Evolutionary conservation across 2,888 invertebrate species (phyloP).

Genomic region (Andrena trimmerana): DNA sequence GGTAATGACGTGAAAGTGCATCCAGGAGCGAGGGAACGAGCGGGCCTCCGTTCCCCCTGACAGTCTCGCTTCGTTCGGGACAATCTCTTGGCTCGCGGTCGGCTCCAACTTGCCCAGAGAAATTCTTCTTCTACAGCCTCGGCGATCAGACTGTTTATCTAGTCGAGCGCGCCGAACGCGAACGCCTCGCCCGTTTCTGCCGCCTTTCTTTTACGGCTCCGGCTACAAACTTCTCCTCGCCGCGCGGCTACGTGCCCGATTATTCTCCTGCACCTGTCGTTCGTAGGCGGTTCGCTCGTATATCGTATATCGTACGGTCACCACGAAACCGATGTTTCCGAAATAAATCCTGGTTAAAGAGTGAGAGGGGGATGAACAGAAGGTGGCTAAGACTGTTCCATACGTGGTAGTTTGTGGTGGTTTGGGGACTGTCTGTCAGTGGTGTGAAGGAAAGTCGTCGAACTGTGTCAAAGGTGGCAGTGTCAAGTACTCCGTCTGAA

Average conservation of each 20-base stretch:
- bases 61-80: slow-evolving; percentile 62
- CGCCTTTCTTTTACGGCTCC: slow-evolving; percentile 34
- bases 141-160: slow-evolving; percentile 59
- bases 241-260: slow-evolving; percentile 2
- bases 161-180: slow-evolving; percentile 67
- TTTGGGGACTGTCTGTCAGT: neutral
- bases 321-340: neutral
- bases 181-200: slow-evolving; percentile 54
- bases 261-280: slow-evolving; percentile 41
- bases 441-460: slow-evolving; percentile 5
- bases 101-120: slow-evolving; percentile 63
- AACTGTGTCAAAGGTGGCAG: slow-evolving; percentile 30
- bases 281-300: neutral
- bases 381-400: no score
- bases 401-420: no score
- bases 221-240: neutral
- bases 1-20: slow-evolving; percentile 82
- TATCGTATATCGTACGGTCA: neutral
- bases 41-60: slow-evolving; percentile 57
- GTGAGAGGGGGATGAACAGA: neutral
- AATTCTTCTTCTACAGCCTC: slow-evolving; percentile 68
- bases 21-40: slow-evolving; percentile 65
- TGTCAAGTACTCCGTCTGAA: slow-evolving; percentile 49
- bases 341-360: neutral
- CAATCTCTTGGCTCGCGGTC: slow-evolving; percentile 65